Evolutionary conservation across 2,797 vertebrate species (phyloP).

Genomic region (Lepilemur ruficaudatus): DNA sequence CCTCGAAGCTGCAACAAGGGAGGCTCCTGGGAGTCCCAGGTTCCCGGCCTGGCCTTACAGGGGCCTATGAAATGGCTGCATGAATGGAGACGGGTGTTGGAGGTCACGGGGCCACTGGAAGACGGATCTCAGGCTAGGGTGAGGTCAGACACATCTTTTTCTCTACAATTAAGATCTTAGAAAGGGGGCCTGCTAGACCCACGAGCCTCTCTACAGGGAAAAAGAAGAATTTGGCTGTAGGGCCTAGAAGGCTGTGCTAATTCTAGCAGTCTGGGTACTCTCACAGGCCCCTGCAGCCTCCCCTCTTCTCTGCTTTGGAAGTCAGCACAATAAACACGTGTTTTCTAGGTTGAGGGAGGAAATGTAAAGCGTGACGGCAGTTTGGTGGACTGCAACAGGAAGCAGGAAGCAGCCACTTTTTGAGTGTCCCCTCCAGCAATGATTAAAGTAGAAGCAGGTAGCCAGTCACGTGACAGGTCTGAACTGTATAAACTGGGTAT

Average conservation of each 20-base stretch:
- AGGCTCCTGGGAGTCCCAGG: conserved; percentile 51
- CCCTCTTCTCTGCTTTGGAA: not conserved
- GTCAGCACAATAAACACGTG: conserved; percentile 6
- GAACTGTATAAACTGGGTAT: conserved; percentile 80
- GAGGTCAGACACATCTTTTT: conserved; percentile 32
- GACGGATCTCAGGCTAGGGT: conserved; percentile 41
- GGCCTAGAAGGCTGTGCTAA: not conserved
- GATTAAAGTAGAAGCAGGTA: conserved; percentile 82
- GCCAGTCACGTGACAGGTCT: conserved; percentile 78
- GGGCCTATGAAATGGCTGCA: not conserved
- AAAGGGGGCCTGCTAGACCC: not conserved
- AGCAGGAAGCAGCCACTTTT: conserved; percentile 75
- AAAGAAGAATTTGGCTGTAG: conserved; percentile 38
- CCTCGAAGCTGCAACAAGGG: conserved; percentile 49
- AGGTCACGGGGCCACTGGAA: not conserved
- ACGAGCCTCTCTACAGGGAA: conserved; percentile 35
- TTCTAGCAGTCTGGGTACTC: not conserved
- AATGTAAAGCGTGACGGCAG: conserved; percentile 40
- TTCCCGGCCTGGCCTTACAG: conserved; percentile 42
- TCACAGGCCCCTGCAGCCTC: not conserved
- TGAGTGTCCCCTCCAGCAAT: conserved; percentile 76
- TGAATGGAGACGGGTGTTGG: not conserved
- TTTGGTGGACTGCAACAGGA: conserved; percentile 72
- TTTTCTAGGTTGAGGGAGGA: conserved; percentile 54
- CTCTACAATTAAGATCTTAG: conserved; percentile 49